These are phyloP conservation scores for Lymantria monacha DNA, from an alignment of 2,888 invertebrate species.

Conservation along the genomic window DNA sequence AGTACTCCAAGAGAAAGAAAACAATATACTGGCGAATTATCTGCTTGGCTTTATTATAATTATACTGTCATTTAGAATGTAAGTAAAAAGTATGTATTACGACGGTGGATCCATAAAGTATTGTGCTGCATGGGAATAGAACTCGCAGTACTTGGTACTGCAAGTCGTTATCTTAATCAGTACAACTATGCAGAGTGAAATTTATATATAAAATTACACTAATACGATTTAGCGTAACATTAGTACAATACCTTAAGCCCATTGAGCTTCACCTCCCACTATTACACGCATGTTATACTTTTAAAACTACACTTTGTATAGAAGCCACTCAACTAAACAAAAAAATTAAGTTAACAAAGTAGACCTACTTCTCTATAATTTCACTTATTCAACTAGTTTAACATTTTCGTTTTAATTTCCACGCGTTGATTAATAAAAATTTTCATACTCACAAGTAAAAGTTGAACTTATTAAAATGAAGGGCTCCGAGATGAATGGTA, in stretches of 20 bases:
- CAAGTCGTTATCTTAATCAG: too few relatives aligned
- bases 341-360: neutral
- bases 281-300: neutral
- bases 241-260: constrained; percentile 4
- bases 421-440: constrained; percentile 9
- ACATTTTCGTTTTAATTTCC: neutral
- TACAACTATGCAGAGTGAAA: too few relatives aligned
- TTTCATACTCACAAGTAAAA: constrained; percentile 26
- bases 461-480: constrained; percentile 30
- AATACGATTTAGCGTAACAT: constrained; percentile 20
- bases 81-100: too few relatives aligned
- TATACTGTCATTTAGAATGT: too few relatives aligned
- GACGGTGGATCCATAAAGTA: too few relatives aligned
- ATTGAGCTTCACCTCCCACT: neutral
- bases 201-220: constrained; percentile 20
- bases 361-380: neutral
- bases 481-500: constrained; percentile 34
- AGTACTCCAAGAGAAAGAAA: too few relatives aligned
- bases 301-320: neutral
- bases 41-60: too few relatives aligned
- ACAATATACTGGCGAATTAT: too few relatives aligned
- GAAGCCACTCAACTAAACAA: neutral
- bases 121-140: too few relatives aligned
- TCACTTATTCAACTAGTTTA: neutral
- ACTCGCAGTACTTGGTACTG: too few relatives aligned